A percentile compares a stretch with the other conserved stretches of the same genome.
Conservation (phyloP, 2,888 invertebrate genomes). For the Drosophila paramelanica region DNA sequence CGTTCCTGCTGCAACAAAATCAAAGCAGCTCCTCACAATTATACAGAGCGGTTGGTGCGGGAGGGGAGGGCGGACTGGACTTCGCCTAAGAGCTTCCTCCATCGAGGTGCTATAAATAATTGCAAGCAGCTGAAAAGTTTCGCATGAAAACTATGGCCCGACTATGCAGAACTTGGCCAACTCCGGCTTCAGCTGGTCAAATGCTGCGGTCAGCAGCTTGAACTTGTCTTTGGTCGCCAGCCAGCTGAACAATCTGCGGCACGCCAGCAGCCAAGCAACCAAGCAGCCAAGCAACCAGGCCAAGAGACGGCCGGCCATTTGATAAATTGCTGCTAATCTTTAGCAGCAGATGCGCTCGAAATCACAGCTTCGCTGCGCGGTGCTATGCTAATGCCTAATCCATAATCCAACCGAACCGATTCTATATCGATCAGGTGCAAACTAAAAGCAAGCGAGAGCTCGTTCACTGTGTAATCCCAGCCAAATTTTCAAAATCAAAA, state of each 20-base stretch:
- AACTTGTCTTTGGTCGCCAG: conserved; percentile 52
- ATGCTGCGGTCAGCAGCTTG: conserved; percentile 52
- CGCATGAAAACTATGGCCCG: conserved; percentile 48
- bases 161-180: conserved; percentile 55
- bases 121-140: conserved; percentile 70
- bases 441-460: neutral
- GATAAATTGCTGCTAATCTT: conserved; percentile 57
- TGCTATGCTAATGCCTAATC: conserved; percentile 9
- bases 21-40: conserved; percentile 51
- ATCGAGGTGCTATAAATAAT: conserved; percentile 73
- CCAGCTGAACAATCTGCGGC: conserved; percentile 57
- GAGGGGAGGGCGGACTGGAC: neutral
- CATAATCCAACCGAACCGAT: neutral
- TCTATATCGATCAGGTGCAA: conserved; percentile 10
- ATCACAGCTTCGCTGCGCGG: conserved; percentile 18
- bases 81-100: conserved; percentile 31
- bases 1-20: conserved; percentile 27
- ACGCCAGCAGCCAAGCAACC: conserved; percentile 28
- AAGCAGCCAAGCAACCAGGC: conserved; percentile 5
- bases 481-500: too few species aligned
- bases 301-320: conserved; percentile 27
- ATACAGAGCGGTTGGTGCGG: conserved; percentile 11
- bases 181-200: conserved; percentile 36
- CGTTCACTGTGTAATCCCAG: too few species aligned
- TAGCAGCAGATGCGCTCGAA: conserved; percentile 39